Evolutionary conservation across 2,888 invertebrate genomes (phyloP), one percentile per base, ranked within the genome.

Genomic region (Teleogryllus oceanicus): DNA sequence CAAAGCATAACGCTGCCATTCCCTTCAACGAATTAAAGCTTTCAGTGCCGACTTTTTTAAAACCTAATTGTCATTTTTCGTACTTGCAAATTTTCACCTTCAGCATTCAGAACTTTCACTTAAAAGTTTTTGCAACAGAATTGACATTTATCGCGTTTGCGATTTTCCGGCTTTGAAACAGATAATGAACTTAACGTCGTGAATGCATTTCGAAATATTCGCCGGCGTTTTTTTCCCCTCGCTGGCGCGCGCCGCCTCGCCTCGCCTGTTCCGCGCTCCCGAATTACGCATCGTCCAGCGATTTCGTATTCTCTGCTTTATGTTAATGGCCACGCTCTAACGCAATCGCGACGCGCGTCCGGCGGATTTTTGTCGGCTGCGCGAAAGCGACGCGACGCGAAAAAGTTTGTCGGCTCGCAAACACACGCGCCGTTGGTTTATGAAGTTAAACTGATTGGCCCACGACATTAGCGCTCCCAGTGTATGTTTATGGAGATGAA

Each of bases 401-500:
- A 62, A 62, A 77, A 77, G 49, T 77, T 77, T 50, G 21, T 51
- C 18, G 24, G 21, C 51, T 8, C n/a, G 50, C 50, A 77, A 50
- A 77, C 49, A 37, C 49, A 77, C 50, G 77, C 77, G 50, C 49
- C 77, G 78, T 80, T 78, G 79, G 79, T 81, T 81, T 80, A 81
- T 80, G 78, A 79, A 81, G 81, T 81, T 81, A 81, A 75, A 77
- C 74, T 81, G 81, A 81, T 81, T 81, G 81, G 78, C 79, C 80
- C 80, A 79, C 79, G 74, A 79, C 80, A 81, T 81, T 80, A 81
- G 78, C 78, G 80, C 79, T 76, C 75, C 75, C 75, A 75, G 80
- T 81, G 81, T 81, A 75, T 81, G 78, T 78, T 81, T 81, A 81
- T 81, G 81, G 80, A 81, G 80, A 81, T 81, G 80, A 77, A 79